Conservation (phyloP, 2,797 vertebrate species). For the Rhabdomys pumilio region DNA sequence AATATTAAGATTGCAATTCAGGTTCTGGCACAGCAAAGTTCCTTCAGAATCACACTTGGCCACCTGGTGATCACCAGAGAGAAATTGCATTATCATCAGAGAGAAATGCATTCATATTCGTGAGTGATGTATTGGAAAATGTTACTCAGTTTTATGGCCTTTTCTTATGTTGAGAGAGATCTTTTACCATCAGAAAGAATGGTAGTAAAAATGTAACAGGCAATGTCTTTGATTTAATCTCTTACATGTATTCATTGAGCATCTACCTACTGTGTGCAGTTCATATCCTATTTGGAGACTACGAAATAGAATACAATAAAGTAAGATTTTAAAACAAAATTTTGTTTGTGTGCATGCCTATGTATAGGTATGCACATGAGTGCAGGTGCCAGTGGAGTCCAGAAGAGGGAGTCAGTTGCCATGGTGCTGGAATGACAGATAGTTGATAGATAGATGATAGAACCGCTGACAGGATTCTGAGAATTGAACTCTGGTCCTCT, state of each 20-base stretch:
- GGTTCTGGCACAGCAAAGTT: not conserved
- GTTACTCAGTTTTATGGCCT: not conserved
- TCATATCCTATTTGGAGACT: not conserved
- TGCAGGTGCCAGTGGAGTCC: no score
- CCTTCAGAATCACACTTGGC: not conserved
- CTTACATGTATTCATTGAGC: not conserved
- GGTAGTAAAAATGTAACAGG: not conserved
- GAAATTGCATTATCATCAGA: not conserved
- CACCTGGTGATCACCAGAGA: not conserved
- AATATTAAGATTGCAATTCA: not conserved
- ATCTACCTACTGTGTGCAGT: not conserved
- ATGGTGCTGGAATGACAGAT: not conserved
- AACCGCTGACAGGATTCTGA: not conserved
- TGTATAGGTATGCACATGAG: not conserved
- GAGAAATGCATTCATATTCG: not conserved
- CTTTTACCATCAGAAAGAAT: not conserved
- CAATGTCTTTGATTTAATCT: not conserved
- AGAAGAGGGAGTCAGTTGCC: not conserved
- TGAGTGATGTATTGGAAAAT: not conserved
- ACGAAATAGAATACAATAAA: slow-evolving; percentile 47
- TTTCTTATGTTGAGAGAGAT: slow-evolving; percentile 22
- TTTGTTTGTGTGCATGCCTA: not conserved
- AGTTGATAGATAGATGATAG: no score
- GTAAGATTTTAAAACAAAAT: not conserved
- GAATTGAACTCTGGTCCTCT: not conserved